Evolutionary conservation across 2,797 vertebrate genomes (phyloP), one percentile per base, ranked within the genome.

Genomic region (Melanotaenia parkinsoni): DNA sequence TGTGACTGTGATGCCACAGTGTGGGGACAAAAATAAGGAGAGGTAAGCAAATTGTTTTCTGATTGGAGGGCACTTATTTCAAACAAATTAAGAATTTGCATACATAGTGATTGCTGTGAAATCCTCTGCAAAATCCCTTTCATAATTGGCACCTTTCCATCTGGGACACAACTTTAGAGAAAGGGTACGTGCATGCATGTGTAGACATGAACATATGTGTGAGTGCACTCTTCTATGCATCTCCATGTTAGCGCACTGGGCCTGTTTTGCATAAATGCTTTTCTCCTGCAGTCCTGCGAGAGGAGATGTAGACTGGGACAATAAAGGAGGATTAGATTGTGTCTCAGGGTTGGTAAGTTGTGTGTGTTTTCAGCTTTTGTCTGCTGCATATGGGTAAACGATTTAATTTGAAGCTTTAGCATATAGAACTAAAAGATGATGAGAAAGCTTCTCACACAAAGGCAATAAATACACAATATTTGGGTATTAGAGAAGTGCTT

Each of bases 301-400:
- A 78, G 71, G 58, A 87, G 80, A 88, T 78, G 85, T 77, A 84
- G 78, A 77, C 57, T 58, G 73, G 82, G 76, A 88, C 82, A 86
- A 90, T 87, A 85, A 86, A 82, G 63, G 76, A 80, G 83, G 81
- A 91, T 91, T 87, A 80, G 81, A 87, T 86, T 86, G 69, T 83
- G 79, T 86, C 57, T 82, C 40, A 51, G 57, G 47, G 8, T 43
- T 51, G 57, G 53, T 65, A 56, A 14, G 51, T 67, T 61, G 45
- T 58, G 43, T 70, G 63, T 63, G 38, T 8, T 51, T 33, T 71
- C 80, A 63, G 72, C 65, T 80, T 70, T 72, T 79, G 79, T 83
- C 60, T 77, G 72, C 82, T 80, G 47, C 69, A 76, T 72, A 81
- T 74, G 78, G 77, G 79, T 72, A 84, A 82, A 81, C 8, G 13